Evolutionary conservation across 1,140 invertebrate species (phyloP).

Genomic region (Akabosia matsudoensis): DNA sequence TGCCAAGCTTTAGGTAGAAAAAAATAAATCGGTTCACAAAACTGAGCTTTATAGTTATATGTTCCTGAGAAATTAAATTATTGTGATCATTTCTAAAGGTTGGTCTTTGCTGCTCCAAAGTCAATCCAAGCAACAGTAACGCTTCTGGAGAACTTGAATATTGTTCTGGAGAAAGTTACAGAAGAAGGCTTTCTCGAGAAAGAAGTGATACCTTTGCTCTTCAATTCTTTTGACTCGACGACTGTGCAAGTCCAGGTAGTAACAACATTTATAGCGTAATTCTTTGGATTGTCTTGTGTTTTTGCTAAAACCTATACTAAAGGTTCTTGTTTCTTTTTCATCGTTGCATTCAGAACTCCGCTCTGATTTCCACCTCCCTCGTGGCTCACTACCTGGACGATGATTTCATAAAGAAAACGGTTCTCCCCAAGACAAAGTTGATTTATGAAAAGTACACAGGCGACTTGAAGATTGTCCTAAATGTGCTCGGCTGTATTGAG

Average conservation of each 20-base stretch:
- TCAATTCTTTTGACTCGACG: slow-evolving; percentile 81
- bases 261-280: no score
- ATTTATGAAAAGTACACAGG: slow-evolving; percentile 81
- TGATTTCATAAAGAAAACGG: slow-evolving; percentile 71
- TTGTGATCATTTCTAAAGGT: slow-evolving; percentile 54
- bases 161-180: slow-evolving; percentile 83
- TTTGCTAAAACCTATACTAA: no score
- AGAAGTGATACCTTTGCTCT: slow-evolving; percentile 84
- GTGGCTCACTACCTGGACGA: slow-evolving; percentile 83
- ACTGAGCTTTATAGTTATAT: not conserved
- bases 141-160: slow-evolving; percentile 84
- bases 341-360: slow-evolving; percentile 70
- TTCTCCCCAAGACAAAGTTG: slow-evolving; percentile 80
- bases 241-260: slow-evolving; percentile 88
- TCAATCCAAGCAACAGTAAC: slow-evolving; percentile 86
- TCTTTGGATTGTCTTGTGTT: no score
- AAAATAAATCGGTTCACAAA: not conserved
- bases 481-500: slow-evolving; percentile 72
- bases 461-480: slow-evolving; percentile 72
- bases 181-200: slow-evolving; percentile 68
- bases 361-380: slow-evolving; percentile 77
- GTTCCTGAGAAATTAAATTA: not conserved
- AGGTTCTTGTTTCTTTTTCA: no score
- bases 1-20: slow-evolving; percentile 73
- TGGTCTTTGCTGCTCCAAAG: slow-evolving; percentile 76